Evolutionary conservation across 2,113 vertebrate genomes (phyloP).

Genomic region (Mormyrus lacerda): DNA sequence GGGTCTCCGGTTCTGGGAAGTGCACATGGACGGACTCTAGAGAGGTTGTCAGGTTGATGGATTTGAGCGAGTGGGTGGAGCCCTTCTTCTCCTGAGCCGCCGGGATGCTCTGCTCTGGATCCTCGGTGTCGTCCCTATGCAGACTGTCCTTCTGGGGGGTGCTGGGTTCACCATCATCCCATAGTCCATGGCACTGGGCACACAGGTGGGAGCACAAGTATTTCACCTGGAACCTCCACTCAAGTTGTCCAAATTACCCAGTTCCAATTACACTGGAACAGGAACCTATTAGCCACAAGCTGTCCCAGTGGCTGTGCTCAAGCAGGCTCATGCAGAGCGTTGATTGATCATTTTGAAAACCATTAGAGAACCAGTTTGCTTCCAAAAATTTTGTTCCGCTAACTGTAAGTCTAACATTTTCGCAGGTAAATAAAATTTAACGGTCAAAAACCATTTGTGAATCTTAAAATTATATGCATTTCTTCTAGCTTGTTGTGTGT

Average conservation of each 20-base stretch:
- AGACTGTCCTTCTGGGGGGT: conserved; percentile 44
- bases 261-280: background rate
- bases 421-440: too few relatives aligned
- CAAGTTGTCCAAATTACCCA: background rate
- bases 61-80: conserved; percentile 72
- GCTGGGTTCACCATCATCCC: conserved; percentile 81
- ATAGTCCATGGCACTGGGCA: conserved; percentile 84
- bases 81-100: conserved; percentile 57
- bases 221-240: background rate
- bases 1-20: conserved; percentile 66
- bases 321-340: background rate
- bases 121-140: conserved; percentile 69
- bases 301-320: background rate
- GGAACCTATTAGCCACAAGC: background rate
- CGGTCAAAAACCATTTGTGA: too few relatives aligned
- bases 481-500: too few relatives aligned
- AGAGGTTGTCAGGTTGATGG: conserved; percentile 75
- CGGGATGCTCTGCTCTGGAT: conserved; percentile 53
- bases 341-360: background rate
- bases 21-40: conserved; percentile 76
- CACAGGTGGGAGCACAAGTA: background rate
- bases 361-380: background rate
- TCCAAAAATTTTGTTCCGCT: background rate
- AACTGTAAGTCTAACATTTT: background rate
- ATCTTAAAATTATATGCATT: too few relatives aligned